A percentile compares a stretch with the other conserved stretches of the same genome.
Conservation (phyloP, 2,888 invertebrate species). For the Stenichneumon culpator region DNA sequence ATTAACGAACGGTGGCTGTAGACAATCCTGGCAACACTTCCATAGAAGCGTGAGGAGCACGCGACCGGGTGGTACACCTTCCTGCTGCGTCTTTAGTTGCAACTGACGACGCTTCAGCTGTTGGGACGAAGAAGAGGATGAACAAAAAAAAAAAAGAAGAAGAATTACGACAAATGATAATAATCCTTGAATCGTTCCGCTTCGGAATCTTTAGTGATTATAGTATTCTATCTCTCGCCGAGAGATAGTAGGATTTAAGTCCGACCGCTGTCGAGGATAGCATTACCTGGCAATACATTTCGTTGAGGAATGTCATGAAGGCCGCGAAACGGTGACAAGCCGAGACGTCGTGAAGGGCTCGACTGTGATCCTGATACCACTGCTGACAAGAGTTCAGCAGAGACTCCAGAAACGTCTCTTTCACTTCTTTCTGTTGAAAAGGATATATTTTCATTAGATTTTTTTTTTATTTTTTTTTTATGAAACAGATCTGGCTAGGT, state of each 20-base stretch:
- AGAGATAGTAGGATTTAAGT: neutral
- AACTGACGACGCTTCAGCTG: constrained; percentile 90
- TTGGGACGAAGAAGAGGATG: constrained; percentile 40
- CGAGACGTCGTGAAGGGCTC: constrained; percentile 85
- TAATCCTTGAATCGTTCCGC: neutral
- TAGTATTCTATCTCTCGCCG: neutral
- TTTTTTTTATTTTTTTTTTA: too few relatives aligned
- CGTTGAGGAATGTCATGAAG: constrained; percentile 95
- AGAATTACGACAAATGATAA: neutral
- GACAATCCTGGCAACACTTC: constrained; percentile 96
- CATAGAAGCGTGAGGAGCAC: constrained; percentile 93
- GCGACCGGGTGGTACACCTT: constrained; percentile 89
- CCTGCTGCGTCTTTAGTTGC: constrained; percentile 86
- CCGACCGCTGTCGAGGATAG: constrained; percentile 27
- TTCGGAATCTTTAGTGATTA: neutral
- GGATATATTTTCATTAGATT: constrained; percentile 9
- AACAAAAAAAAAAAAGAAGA: constrained; percentile 12
- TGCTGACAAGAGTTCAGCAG: constrained; percentile 95
- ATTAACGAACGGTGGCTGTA: constrained; percentile 91
- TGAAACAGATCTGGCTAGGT: too few relatives aligned
- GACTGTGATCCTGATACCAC: constrained; percentile 94
- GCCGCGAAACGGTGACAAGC: constrained; percentile 85
- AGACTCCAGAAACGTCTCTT: constrained; percentile 95
- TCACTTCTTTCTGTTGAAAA: constrained; percentile 89
- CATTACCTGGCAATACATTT: constrained; percentile 92